A percentile compares a stretch with the other conserved stretches of the same genome.
phyloP scores from a whole-genome alignment of 1,140 invertebrate species.

The Bombus fervidus region DNA sequence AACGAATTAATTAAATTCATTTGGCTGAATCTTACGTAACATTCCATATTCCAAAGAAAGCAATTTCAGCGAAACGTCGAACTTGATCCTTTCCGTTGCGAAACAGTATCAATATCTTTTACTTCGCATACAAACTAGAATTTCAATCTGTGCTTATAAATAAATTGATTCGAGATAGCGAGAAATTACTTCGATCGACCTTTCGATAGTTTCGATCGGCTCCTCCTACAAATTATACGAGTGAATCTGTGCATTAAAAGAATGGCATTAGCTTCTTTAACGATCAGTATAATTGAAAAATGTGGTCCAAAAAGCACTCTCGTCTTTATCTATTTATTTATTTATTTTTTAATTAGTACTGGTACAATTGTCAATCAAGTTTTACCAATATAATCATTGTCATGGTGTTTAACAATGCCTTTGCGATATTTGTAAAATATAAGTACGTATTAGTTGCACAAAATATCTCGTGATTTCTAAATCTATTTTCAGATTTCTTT shows the following conservation, averaged over 20 bases:
- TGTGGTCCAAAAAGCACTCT: too few species aligned
- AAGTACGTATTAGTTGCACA: too few species aligned
- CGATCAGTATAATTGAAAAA: too few species aligned
- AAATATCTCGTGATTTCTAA: too few species aligned
- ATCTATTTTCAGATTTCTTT: too few species aligned
- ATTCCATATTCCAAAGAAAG: background rate
- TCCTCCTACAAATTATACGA: background rate
- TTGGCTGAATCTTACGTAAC: background rate
- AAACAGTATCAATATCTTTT: background rate
- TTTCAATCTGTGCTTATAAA: background rate
- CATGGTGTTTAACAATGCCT: too few species aligned
- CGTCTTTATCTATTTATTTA: too few species aligned
- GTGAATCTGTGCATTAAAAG: background rate
- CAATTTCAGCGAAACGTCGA: conserved; percentile 6
- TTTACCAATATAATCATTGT: too few species aligned
- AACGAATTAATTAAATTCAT: conserved; percentile 29
- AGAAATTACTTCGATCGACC: background rate
- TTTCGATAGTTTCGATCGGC: too few species aligned
- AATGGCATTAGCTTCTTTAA: background rate
- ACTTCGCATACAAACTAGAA: background rate
- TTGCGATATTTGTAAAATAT: too few species aligned
- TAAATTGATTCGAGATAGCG: background rate
- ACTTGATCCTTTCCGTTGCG: background rate
- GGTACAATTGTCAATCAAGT: too few species aligned
- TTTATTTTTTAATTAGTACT: too few species aligned